Base-by-base conservation (phyloP, 64 coral and sea anemone genomes). In the Orbicella faveolata region DNA sequence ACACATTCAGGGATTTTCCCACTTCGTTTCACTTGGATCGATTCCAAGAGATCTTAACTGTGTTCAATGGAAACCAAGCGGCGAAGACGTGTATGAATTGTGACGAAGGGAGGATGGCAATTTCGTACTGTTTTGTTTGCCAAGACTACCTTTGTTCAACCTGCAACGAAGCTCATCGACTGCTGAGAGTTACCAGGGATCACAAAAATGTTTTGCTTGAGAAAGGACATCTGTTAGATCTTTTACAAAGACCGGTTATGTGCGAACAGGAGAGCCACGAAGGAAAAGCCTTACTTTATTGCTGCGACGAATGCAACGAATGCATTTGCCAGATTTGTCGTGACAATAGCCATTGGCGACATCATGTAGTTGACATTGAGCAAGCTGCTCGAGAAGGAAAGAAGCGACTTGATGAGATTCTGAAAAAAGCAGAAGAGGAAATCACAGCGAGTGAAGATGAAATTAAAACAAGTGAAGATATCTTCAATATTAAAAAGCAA, bases 101-200 rank as follows among this genome's bases (percentile, higher is more conserved):
- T 59, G 21, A 55, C 23, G n/a, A n/a, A n/a, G n/a, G n/a, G n/a
- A n/a, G n/a, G n/a, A n/a, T n/a, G n/a, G n/a, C n/a, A n/a, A n/a
- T 79, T 57, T 79, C 77, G 11, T 79, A 33, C n/a, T 79, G 77
- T 79, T 79, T 57, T 48, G 52, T 79, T 26, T 79, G 77, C 52
- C 0, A 11, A 3, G 52, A 79, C 25, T 57, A 79, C 12, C 51
- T 79, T 21, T 79, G 77, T 13, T 79, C 9, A 21, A 6, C 20
- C 4, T 79, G 77, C 20, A 52, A 79, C n/a, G 10, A 57, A 33
- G 77, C 77, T 79, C 77, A 79, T 3, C 77, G 41, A 57, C 77
- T 48, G 6, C 51, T 79, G 52, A 30, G 4, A 51, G 3, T 21
- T 8, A 79, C 77, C 6, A 51, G 77, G 23, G 23, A 23, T 79